phyloP scores from a whole-genome alignment of 2,113 vertebrate species.

The Corythornis madagascariensis region DNA sequence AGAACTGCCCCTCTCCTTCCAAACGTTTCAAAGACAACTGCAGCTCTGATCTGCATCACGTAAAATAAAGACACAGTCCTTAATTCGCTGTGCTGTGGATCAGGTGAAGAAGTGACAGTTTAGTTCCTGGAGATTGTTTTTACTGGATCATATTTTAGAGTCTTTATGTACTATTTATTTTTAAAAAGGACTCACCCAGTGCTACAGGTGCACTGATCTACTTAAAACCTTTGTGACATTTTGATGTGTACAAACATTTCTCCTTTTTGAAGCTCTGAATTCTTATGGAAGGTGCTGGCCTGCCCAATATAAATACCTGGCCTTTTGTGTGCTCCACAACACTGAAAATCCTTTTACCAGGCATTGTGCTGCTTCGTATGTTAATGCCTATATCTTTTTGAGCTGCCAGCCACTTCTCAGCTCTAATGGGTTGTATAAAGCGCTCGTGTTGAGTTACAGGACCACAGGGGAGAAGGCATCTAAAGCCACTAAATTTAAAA shows the following conservation, averaged over 20 bases:
- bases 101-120: neutral
- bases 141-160: neutral
- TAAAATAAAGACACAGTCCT: neutral
- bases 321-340: neutral
- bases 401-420: constrained; percentile 24
- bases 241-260: neutral
- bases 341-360: constrained; percentile 15
- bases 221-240: neutral
- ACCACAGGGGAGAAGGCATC: constrained; percentile 59
- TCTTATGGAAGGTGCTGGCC: neutral
- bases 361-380: neutral
- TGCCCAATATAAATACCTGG: neutral
- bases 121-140: neutral
- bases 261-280: neutral
- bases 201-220: neutral
- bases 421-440: constrained; percentile 41
- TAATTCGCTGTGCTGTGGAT: neutral
- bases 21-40: neutral
- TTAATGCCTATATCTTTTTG: constrained; percentile 16
- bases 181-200: neutral
- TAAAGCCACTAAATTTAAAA: constrained; percentile 66
- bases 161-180: neutral
- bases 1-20: neutral
- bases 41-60: neutral
- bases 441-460: constrained; percentile 50